Evolutionary conservation across 2,888 invertebrate genomes (phyloP), one percentile per base, ranked within the genome.

Genomic region (Diplolepis rosae): DNA sequence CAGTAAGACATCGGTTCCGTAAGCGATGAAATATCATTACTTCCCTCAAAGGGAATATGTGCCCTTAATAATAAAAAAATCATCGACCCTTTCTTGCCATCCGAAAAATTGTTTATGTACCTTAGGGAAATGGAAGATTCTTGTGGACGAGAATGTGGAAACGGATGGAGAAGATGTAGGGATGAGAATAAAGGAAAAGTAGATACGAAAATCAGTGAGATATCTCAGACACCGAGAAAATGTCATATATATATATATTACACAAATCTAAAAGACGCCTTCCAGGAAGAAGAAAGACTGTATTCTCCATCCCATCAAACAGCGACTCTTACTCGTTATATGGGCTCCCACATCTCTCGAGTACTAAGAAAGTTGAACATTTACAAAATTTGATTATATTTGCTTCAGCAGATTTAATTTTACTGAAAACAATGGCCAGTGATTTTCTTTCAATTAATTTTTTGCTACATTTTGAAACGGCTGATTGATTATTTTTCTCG

Each of bases 71-170:
- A 39, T 52, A 39, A 61, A 61, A 61, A 61, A 39, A 61, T 61
- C 35, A 61, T 61, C 61, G 35, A 61, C n/a, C 24, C 24, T 39
- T 56, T n/a, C 11, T 4, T 61, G n/a, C 7, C 39, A 61, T 61
- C 35, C 24, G 61, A 35, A 61, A 61, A 61, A 61, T 39, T 24
- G n/a, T 22, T 61, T 39, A 24, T 56, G 30, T 22, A 22, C 56
- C 22, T 35, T 0, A 61, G 61, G 35, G 35, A 61, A 35, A 39
- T 9, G 35, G 30, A 32, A 56, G 13, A 56, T 15, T 30, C 61
- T 61, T 27, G 13, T 35, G 61, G 39, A 39, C 24, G 61, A 39
- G 39, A 22, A 61, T 61, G 24, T 61, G 39, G 24, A 24, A 61
- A 61, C 39, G 22, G 61, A 24, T 39, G 24, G 22, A 35, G 39